These are phyloP conservation scores for Corythaixoides concolor DNA, from an alignment of 2,113 vertebrate genomes.

Conservation along the genomic window DNA sequence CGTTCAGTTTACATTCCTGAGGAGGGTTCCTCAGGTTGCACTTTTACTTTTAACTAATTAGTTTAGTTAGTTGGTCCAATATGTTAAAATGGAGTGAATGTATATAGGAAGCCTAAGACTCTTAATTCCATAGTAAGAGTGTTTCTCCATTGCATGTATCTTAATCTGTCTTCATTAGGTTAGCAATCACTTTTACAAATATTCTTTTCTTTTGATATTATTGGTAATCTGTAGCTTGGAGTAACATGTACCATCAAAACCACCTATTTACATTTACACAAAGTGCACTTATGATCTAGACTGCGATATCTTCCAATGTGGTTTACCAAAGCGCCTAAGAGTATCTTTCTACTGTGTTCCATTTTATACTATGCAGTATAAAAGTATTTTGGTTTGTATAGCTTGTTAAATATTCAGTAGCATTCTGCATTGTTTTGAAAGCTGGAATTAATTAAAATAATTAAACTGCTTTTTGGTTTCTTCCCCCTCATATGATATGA, in stretches of 20 bases:
- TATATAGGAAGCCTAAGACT: not conserved
- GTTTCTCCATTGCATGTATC: not conserved
- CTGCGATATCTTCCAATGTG: not conserved
- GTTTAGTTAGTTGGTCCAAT: slow-evolving; percentile 60
- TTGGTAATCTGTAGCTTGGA: not conserved
- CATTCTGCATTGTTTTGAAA: slow-evolving; percentile 44
- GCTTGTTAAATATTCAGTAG: slow-evolving; percentile 39
- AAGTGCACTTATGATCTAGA: accelerated
- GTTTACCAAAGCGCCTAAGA: slow-evolving; percentile 11
- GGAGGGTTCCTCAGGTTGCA: slow-evolving; percentile 74
- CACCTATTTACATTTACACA: not conserved
- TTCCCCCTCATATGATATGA: not conserved
- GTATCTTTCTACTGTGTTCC: not conserved
- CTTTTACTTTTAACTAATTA: slow-evolving; percentile 65
- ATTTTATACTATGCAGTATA: not conserved
- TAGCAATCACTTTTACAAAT: not conserved
- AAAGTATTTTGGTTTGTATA: not conserved
- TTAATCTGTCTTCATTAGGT: not conserved
- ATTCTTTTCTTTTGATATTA: not conserved
- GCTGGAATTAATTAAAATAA: slow-evolving; percentile 62
- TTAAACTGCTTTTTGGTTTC: slow-evolving; percentile 43
- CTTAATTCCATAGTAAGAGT: not conserved
- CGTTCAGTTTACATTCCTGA: slow-evolving; percentile 77
- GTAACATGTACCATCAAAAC: not conserved
- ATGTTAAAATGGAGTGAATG: slow-evolving; percentile 36